phyloP scores from a whole-genome alignment of 1,140 invertebrate species.

The Bombyx mori region ASM3026992v2 NC_085129.1:8205001-8205500 shows the following conservation, averaged over 20 bases:
- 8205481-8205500: too few relatives aligned
- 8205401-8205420: not conserved
- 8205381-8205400: not conserved
- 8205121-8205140: too few relatives aligned
- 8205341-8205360: constrained; percentile 34
- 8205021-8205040: too few relatives aligned
- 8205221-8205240: constrained; percentile 42
- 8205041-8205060: too few relatives aligned
- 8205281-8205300: constrained; percentile 17
- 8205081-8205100: too few relatives aligned
- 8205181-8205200: constrained; percentile 32
- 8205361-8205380: constrained; percentile 1
- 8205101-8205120: too few relatives aligned
- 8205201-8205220: constrained; percentile 12
- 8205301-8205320: constrained; percentile 4
- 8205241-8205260: constrained; percentile 20
- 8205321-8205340: constrained; percentile 6
- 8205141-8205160: constrained; percentile 45
- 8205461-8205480: too few relatives aligned
- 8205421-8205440: not conserved
- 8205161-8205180: constrained; percentile 34
- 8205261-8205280: constrained; percentile 31
- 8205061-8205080: too few relatives aligned
- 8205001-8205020: too few relatives aligned
- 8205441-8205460: not conserved